A percentile compares a stretch with the other conserved stretches of the same genome.
phyloP scores from a whole-genome alignment of 2,888 invertebrate genomes.

The Athripsodes cinereus region DNA sequence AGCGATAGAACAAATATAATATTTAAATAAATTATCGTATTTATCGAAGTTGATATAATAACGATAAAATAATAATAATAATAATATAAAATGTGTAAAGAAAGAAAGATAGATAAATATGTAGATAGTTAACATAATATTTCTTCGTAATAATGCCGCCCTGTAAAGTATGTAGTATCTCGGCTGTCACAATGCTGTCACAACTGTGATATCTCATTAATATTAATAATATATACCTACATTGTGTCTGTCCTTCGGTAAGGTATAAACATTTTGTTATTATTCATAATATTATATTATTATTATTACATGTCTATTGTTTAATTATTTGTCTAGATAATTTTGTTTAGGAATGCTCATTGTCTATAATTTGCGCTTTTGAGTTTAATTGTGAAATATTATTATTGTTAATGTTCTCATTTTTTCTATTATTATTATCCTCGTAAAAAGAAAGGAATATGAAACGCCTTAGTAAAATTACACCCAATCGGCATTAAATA shows the following conservation, averaged over 20 bases:
- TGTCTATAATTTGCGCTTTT: constrained; percentile 19
- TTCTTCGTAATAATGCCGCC: too few relatives aligned
- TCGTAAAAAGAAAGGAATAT: constrained; percentile 12
- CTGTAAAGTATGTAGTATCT: too few relatives aligned
- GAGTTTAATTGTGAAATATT: constrained; percentile 7
- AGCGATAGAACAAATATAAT: too few relatives aligned
- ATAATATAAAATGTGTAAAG: background rate
- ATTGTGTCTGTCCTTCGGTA: background rate
- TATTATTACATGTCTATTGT: background rate
- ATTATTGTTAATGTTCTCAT: constrained; percentile 5
- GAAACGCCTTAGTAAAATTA: constrained; percentile 12
- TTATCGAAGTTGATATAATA: too few relatives aligned
- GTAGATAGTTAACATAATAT: too few relatives aligned
- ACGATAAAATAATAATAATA: too few relatives aligned
- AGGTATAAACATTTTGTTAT: background rate
- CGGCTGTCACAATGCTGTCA: too few relatives aligned
- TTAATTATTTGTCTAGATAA: constrained; percentile 13
- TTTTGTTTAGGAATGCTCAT: constrained; percentile 15
- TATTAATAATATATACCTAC: too few relatives aligned
- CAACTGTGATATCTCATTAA: too few relatives aligned
- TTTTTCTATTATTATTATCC: background rate
- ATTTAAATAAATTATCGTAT: too few relatives aligned
- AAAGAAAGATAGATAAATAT: too few relatives aligned
- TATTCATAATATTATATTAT: background rate
- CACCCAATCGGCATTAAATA: constrained; percentile 7